These are phyloP conservation scores for Drosophila ogumai DNA, from an alignment of 1,140 invertebrate species.

Conservation along the genomic window DNA sequence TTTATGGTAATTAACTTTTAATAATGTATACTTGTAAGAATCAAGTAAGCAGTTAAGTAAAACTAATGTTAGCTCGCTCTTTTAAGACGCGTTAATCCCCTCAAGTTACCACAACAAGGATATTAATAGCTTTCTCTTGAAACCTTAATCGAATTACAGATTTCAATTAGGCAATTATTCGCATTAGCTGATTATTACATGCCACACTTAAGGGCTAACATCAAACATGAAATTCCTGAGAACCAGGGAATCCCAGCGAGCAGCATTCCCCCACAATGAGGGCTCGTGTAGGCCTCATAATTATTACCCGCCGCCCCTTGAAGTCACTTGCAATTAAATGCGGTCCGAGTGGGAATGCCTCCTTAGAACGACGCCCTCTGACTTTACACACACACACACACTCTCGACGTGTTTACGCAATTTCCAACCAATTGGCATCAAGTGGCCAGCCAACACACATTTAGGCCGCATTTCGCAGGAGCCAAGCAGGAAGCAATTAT, in stretches of 20 bases:
- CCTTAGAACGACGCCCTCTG: not conserved
- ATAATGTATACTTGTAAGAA: not conserved
- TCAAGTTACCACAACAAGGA: not conserved
- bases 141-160: constrained; percentile 24
- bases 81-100: not conserved
- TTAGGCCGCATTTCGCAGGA: constrained; percentile 19
- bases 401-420: constrained; percentile 54
- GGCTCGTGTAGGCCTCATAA: constrained; percentile 33
- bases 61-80: not conserved
- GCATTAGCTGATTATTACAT: constrained; percentile 16
- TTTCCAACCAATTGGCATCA: constrained; percentile 70
- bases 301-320: constrained; percentile 42
- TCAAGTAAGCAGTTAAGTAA: not conserved
- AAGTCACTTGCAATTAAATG: constrained; percentile 62
- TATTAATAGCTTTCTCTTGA: not conserved
- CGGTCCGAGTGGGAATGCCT: constrained; percentile 4
- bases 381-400: constrained; percentile 8
- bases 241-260: constrained; percentile 9
- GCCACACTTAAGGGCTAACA: not conserved
- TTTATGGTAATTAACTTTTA: not conserved
- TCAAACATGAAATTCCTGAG: constrained; percentile 35
- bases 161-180: constrained; percentile 17
- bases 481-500: constrained; percentile 25
- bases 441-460: constrained; percentile 51
- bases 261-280: constrained; percentile 3